Evolutionary conservation across 2,113 vertebrate species (phyloP), one percentile per base, ranked within the genome.

Genomic region (Brevimyrus niger): DNA sequence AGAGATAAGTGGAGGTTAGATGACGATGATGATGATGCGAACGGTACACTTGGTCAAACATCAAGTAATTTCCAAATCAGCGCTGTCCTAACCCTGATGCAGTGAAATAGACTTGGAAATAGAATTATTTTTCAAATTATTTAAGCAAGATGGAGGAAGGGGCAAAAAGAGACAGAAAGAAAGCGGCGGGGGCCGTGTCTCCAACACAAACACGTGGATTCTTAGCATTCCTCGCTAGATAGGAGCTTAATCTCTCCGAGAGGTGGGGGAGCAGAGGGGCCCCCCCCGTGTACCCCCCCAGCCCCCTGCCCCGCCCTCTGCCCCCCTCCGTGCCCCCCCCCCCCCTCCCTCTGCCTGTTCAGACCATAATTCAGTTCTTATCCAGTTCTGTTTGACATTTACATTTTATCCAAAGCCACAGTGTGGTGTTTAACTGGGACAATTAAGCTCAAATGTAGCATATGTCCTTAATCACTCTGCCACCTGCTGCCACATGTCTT

Each of bases 171-270:
- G 69, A 84, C 86, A 90, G 83, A 90, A 86, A 88, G 87, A 65
- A 88, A 61, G 50, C 44, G 91, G 89, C 89, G 93, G 91, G 91
- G 91, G 91, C 91, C 23, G 69, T 89, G 91, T 95, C 95, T 94
- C 92, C 94, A 96, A 95, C 94, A 95, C 93, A 97, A 96, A 96
- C 96, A 96, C 91, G 93, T 92, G 93, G 96, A 97, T 98, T 97
- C 96, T 94, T 96, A 91, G 91, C 96, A 97, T 97, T 97, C 96
- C 93, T 94, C 92, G 92, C 95, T 94, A 94, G 94, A 92, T 93
- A 92, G 93, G 91, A 90, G 91, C 93, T 94, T 96, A 95, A 96
- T 95, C 95, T 95, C 92, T 94, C 92, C 92, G 91, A 91, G 90
- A 51, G 55, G 17, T 35, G 73, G 69, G 47, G 65, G 65, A 73